phyloP scores from a whole-genome alignment of 2,797 vertebrate species.

The Etheostoma perlongum region DNA sequence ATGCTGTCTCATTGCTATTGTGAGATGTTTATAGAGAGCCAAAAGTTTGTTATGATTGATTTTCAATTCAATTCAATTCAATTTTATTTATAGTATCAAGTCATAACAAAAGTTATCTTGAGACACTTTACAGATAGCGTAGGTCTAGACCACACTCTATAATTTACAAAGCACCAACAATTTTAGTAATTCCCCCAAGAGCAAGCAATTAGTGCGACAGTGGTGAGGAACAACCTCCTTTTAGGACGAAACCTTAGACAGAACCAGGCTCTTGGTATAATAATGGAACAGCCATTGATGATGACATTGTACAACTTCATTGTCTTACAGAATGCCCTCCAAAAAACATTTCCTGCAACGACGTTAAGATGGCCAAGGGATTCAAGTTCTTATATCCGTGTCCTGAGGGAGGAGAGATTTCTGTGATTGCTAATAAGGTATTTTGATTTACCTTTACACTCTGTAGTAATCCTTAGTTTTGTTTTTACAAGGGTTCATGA shows the following conservation, averaged over 20 bases:
- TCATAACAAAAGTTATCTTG: no score
- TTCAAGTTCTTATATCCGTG: rapidly evolving
- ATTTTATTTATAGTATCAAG: no score
- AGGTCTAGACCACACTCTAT: no score
- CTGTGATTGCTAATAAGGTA: rapidly evolving
- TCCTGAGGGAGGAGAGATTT: rapidly evolving
- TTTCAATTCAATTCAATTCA: no score
- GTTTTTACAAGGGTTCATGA: background rate
- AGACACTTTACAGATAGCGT: no score
- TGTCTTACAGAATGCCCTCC: rapidly evolving
- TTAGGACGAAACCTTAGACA: no score
- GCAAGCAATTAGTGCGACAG: no score
- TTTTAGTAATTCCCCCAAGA: no score
- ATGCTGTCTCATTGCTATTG: background rate
- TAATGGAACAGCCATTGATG: no score
- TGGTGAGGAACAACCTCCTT: no score
- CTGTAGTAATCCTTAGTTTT: background rate
- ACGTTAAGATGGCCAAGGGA: rapidly evolving
- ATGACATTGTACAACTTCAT: background rate
- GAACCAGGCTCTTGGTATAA: no score
- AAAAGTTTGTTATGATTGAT: background rate
- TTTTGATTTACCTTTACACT: background rate
- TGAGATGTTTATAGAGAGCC: background rate
- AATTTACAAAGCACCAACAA: no score
- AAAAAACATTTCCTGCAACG: background rate